Base-by-base conservation (phyloP, 1,140 invertebrate genomes). In the Drosophila mojavensis region DNA sequence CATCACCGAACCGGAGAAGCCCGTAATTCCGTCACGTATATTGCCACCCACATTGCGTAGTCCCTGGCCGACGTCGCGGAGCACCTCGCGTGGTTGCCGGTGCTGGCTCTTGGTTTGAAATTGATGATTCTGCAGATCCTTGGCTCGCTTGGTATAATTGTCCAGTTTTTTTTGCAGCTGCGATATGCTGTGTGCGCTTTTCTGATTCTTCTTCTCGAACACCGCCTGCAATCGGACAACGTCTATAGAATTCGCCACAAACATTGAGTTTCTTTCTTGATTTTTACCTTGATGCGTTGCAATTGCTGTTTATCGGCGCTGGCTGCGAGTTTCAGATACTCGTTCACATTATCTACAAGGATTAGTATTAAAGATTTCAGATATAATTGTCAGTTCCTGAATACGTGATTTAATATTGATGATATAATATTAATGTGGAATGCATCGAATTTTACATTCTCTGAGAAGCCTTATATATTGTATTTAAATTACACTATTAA, bases 141-240 rank as follows among this genome's bases (percentile, higher is more conserved):
- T 95, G 62, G 98, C 94, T 67, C 95, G 94, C 91, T 97, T 98
- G 82, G 96, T 96, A 83, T 97, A 97, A 58, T 95, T 96, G 81
- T 99, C 98, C 60, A 99, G 93, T 91, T 99, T 99, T 91, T 98
- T 98, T 93, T 99, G 98, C 55, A 98, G 92, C 79, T 97, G 97
- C 13, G 97, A 96, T 90, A 99, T 98, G 72, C 95, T 96, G 83
- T 98, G 96, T 33, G 98, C 97, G 75, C 97, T 98, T 93, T 99
- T 99, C 93, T 98, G 97, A 93, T 99, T 99, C 91, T 98, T 98
- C 94, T 99, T 99, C 93, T 99, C 98, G 93, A 99, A 99, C n/a
- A 99, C 96, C 13, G 97, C 96, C 91, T 92, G 41, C 0, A 66
- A 45, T 7, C 13, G 4, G 17, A 4, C 48, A 51, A 9, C 20